These are phyloP conservation scores for Atractosteus spatula DNA, from an alignment of 2,113 vertebrate genomes.

Conservation along the genomic window DNA sequence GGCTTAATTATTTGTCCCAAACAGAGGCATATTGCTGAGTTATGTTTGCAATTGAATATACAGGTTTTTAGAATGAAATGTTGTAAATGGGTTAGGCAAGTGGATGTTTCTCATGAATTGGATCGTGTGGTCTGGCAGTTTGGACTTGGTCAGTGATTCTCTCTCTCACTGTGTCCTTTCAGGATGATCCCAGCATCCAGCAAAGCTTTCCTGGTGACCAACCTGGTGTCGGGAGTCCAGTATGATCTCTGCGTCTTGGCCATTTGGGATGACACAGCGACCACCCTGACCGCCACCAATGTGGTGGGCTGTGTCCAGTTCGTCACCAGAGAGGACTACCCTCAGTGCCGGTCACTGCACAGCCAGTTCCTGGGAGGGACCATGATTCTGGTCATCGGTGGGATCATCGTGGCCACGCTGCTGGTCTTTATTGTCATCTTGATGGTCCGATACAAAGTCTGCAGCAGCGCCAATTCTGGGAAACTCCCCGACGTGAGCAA, in stretches of 20 bases:
- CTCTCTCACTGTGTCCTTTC: slow-evolving; percentile 30
- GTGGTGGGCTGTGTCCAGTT: slow-evolving; percentile 92
- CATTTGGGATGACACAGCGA: slow-evolving; percentile 93
- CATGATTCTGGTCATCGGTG: slow-evolving; percentile 94
- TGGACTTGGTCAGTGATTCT: not conserved
- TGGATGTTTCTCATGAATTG: no score
- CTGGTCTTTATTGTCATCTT: slow-evolving; percentile 93
- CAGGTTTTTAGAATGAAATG: no score
- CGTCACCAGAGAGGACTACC: slow-evolving; percentile 86
- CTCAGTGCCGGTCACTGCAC: slow-evolving; percentile 89
- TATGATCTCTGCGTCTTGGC: slow-evolving; percentile 95
- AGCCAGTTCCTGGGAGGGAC: slow-evolving; percentile 92
- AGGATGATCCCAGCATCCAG: slow-evolving; percentile 94
- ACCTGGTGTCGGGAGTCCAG: slow-evolving; percentile 88
- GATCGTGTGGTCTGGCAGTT: no score
- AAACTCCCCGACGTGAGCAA: slow-evolving; percentile 84
- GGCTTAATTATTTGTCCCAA: no score
- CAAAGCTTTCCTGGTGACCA: slow-evolving; percentile 90
- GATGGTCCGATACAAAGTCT: slow-evolving; percentile 93
- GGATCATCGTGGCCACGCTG: slow-evolving; percentile 90
- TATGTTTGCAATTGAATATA: no score
- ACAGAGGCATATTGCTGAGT: no score
- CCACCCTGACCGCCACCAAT: slow-evolving; percentile 92
- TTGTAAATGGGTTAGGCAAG: no score
- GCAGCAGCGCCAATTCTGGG: slow-evolving; percentile 62